phyloP scores from a whole-genome alignment of 2,797 vertebrate genomes.

The Cyclura pinguis region DNA sequence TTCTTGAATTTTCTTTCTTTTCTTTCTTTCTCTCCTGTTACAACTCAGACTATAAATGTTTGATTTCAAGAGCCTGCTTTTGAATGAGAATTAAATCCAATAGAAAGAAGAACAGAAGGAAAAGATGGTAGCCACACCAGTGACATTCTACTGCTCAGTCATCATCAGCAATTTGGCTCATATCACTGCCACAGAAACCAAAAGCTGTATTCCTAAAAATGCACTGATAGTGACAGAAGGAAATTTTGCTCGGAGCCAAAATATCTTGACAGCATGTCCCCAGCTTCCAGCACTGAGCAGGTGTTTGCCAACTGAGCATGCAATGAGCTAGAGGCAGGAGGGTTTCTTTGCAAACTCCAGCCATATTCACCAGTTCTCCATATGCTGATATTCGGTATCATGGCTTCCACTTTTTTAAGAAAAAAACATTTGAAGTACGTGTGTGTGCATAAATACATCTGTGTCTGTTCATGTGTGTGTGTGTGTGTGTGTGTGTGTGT shows the following conservation, averaged over 20 bases:
- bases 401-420: background rate
- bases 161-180: conserved; percentile 33
- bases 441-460: background rate
- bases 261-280: conserved; percentile 2
- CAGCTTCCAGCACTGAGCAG: conserved; percentile 20
- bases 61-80: conserved; percentile 5
- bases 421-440: background rate
- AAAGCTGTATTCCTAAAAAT: conserved; percentile 7
- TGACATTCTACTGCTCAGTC: conserved; percentile 36
- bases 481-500: background rate
- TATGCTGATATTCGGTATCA: background rate
- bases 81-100: conserved; percentile 28
- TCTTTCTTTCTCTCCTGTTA: background rate
- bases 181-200: conserved; percentile 2
- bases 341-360: conserved; percentile 18
- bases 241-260: conserved; percentile 29
- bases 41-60: background rate
- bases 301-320: conserved; percentile 38
- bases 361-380: conserved; percentile 37
- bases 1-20: background rate
- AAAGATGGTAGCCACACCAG: conserved; percentile 11
- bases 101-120: background rate
- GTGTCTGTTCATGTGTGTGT: background rate
- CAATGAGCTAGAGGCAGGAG: background rate
- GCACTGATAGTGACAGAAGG: conserved; percentile 23